These are phyloP conservation scores for Atrichornis clamosus DNA, from an alignment of 2,113 vertebrate species.

Conservation along the genomic window DNA sequence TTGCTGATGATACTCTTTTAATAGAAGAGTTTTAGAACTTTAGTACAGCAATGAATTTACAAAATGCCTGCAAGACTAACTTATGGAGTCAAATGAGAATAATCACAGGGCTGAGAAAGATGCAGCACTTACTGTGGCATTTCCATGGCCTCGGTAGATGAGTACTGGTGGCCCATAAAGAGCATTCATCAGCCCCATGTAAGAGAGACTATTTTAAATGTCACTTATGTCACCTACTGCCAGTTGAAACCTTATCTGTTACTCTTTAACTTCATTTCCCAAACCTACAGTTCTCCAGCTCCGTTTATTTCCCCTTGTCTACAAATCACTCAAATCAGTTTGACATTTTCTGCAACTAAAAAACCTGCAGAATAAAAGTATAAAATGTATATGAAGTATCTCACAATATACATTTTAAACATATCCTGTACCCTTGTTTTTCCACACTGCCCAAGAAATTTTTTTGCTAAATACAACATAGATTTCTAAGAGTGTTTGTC, in stretches of 20 bases:
- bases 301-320: background rate
- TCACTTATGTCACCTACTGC: background rate
- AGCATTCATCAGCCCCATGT: background rate
- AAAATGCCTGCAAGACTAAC: background rate
- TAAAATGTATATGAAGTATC: background rate
- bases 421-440: background rate
- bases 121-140: background rate
- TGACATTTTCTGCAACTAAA: background rate
- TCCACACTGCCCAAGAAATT: background rate
- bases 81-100: background rate
- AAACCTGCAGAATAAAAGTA: background rate
- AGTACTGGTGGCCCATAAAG: background rate
- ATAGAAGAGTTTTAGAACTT: background rate
- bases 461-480: background rate
- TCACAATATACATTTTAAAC: background rate
- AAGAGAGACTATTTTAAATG: background rate
- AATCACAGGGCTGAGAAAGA: background rate
- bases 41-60: background rate
- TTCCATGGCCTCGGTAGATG: background rate
- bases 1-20: background rate
- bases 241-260: background rate
- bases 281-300: background rate
- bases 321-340: background rate
- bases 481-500: background rate
- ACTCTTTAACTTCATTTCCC: background rate